Percentiles rank a stretch among this genome's conserved stretches.
These are phyloP conservation scores for Coracias cyanogaster DNA, from an alignment of 2,797 vertebrate genomes.

Conservation along the genomic window DNA sequence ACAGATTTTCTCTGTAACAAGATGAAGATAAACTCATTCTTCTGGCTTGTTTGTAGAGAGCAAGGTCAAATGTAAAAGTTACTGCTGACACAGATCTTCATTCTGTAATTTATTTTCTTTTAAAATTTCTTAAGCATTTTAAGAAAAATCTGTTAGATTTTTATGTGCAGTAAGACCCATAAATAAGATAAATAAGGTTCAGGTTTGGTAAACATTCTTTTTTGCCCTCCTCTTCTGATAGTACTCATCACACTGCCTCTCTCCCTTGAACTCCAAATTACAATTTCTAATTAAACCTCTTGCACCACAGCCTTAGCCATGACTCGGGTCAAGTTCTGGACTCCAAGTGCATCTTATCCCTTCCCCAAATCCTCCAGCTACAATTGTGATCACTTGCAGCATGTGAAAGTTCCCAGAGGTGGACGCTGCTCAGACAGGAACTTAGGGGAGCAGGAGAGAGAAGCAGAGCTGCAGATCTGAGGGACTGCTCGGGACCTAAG, in stretches of 20 bases:
- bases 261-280: neutral
- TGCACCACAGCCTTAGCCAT: neutral
- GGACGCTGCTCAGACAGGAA: neutral
- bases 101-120: neutral
- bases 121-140: neutral
- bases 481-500: neutral
- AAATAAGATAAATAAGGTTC: neutral
- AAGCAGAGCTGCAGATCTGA: neutral
- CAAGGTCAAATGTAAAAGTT: neutral
- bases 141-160: neutral
- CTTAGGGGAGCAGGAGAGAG: neutral
- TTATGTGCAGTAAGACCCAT: neutral
- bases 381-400: neutral
- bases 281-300: neutral
- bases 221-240: neutral
- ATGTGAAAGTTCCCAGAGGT: neutral
- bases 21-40: neutral
- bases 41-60: neutral
- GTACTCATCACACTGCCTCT: neutral
- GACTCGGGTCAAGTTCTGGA: neutral
- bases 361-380: neutral
- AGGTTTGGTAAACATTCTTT: neutral
- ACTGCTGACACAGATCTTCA: neutral
- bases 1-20: neutral
- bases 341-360: neutral